Evolutionary conservation across 64 coral and sea anemone genomes (phyloP).

Genomic region (Montipora foliosa): DNA sequence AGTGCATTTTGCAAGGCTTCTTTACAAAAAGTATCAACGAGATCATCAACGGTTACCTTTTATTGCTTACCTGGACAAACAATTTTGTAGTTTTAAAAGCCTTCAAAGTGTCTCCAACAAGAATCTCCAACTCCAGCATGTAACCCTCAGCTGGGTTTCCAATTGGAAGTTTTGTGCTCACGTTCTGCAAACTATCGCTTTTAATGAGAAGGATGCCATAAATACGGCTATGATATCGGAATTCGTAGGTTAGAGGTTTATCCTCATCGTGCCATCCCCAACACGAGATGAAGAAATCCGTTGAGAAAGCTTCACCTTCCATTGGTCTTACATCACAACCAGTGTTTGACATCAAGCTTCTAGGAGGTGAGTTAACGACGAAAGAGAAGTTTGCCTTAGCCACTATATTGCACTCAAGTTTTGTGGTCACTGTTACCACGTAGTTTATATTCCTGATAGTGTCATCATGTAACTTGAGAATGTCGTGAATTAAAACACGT

Average conservation of each 20-base stretch:
- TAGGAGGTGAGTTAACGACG: conserved; percentile 32
- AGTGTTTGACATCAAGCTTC: background rate
- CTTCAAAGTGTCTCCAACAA: conserved; percentile 3
- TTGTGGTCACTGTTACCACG: background rate
- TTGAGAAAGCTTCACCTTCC: conserved; percentile 28
- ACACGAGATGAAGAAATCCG: conserved; percentile 10
- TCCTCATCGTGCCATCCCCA: conserved; percentile 30
- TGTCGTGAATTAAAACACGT: background rate
- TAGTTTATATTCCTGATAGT: background rate
- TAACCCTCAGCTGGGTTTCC: conserved; percentile 5
- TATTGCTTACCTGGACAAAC: conserved; percentile 9
- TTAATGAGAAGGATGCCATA: conserved; percentile 12
- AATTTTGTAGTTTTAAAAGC: background rate
- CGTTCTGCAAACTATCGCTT: background rate
- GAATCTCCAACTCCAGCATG: background rate
- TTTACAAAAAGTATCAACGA: background rate
- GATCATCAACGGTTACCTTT: background rate
- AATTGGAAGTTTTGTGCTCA: conserved; percentile 31
- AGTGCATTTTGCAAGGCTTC: too few species aligned
- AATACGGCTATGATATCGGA: background rate
- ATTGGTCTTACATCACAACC: background rate
- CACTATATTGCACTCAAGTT: background rate
- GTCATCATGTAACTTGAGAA: conserved; percentile 12
- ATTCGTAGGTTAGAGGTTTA: conserved; percentile 9
- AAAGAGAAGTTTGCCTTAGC: conserved; percentile 8